phyloP scores from a whole-genome alignment of 2,888 invertebrate genomes.

The Cremastobaeus sp. region DNA sequence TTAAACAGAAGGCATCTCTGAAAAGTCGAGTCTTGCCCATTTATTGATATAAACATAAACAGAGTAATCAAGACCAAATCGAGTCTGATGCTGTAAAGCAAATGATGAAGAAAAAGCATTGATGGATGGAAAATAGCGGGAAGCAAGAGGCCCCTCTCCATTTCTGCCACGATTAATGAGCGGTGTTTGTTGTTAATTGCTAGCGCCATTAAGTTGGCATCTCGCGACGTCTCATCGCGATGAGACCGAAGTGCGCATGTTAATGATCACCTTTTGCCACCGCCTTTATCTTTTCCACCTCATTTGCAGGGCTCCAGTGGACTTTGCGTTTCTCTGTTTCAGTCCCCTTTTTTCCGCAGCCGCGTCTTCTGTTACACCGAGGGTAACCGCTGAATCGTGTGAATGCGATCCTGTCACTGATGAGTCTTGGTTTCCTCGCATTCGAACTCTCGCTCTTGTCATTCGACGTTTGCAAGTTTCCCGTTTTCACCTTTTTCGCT shows the following conservation, averaged over 20 bases:
- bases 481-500: conserved; percentile 13
- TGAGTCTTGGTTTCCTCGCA: conserved; percentile 47
- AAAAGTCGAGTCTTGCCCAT: too few relatives aligned
- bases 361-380: conserved; percentile 48
- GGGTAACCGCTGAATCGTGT: conserved; percentile 57
- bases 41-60: too few relatives aligned
- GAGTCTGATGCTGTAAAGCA: conserved; percentile 7
- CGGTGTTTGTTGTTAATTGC: conserved; percentile 79
- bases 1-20: too few relatives aligned
- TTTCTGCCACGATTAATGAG: conserved; percentile 75
- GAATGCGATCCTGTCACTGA: conserved; percentile 55
- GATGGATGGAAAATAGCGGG: conserved; percentile 26
- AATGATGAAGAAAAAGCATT: conserved; percentile 17
- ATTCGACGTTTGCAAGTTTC: conserved; percentile 18
- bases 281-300: conserved; percentile 78
- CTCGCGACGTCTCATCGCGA: conserved; percentile 65
- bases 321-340: conserved; percentile 53
- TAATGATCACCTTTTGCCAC: conserved; percentile 76
- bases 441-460: conserved; percentile 42
- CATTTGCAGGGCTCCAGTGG: conserved; percentile 73
- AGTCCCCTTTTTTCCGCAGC: conserved; percentile 40
- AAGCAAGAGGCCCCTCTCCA: conserved; percentile 64
- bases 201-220: conserved; percentile 78
- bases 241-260: conserved; percentile 75
- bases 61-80: too few relatives aligned